phyloP scores from a whole-genome alignment of 1,140 invertebrate species.

The Danaus melanippus region DNA sequence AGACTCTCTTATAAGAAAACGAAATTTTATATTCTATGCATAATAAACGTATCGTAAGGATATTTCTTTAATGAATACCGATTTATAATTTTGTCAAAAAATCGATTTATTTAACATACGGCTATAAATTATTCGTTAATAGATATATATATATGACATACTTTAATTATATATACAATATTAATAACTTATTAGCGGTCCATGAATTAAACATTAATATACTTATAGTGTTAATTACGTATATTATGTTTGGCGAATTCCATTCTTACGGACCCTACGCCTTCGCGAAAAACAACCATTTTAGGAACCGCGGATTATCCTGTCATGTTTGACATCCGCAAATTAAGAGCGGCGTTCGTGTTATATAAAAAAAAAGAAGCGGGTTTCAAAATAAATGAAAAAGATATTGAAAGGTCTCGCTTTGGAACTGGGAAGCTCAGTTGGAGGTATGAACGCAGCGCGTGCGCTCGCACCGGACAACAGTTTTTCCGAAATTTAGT shows the following conservation, averaged over 20 bases:
- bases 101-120: no score
- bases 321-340: constrained; percentile 51
- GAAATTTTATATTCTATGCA: no score
- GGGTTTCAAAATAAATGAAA: constrained; percentile 56
- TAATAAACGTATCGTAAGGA: no score
- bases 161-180: no score
- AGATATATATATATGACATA: no score
- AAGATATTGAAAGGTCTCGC: constrained; percentile 45
- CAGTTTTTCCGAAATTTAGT: constrained; percentile 34
- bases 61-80: no score
- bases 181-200: no score
- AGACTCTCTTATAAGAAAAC: no score
- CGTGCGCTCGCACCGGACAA: constrained; percentile 42
- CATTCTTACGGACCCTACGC: neutral
- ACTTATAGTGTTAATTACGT: neutral
- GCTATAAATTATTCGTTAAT: no score
- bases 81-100: no score
- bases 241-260: constrained; percentile 9
- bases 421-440: constrained; percentile 38
- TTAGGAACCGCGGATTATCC: constrained; percentile 39
- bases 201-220: neutral
- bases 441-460: constrained; percentile 47
- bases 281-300: neutral
- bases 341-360: constrained; percentile 46
- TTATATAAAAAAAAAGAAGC: constrained; percentile 28